phyloP scores from a whole-genome alignment of 2,797 vertebrate genomes.

The Enteromius anoplus region DNA sequence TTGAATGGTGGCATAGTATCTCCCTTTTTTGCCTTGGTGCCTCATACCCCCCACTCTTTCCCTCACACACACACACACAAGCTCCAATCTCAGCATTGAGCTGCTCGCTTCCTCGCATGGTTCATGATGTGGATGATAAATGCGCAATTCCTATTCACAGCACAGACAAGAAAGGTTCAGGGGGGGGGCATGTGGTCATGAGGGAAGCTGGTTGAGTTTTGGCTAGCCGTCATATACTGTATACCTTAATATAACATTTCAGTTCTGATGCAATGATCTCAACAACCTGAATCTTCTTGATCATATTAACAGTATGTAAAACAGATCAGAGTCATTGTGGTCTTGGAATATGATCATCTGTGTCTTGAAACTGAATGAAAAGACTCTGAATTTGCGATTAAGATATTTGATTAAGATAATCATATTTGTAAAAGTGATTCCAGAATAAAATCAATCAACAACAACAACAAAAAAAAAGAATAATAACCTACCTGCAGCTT shows the following conservation, averaged over 20 bases:
- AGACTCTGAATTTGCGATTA: not conserved
- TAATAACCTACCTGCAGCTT: not conserved
- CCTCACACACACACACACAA: slow-evolving; percentile 45
- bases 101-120: slow-evolving; percentile 50
- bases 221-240: slow-evolving; percentile 2
- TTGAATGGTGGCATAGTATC: slow-evolving; percentile 70
- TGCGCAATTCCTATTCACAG: slow-evolving; percentile 61
- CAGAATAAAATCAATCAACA: not conserved
- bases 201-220: slow-evolving; percentile 22
- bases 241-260: slow-evolving; percentile 15
- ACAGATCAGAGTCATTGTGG: not conserved
- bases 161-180: slow-evolving; percentile 56
- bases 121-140: slow-evolving; percentile 64
- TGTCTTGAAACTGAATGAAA: not conserved
- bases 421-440: not conserved
- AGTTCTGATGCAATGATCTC: not conserved
- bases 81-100: slow-evolving; percentile 58
- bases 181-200: not conserved
- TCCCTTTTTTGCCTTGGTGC: slow-evolving; percentile 55
- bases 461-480: too few species aligned
- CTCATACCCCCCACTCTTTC: slow-evolving; percentile 56
- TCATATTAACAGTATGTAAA: not conserved
- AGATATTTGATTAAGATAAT: not conserved
- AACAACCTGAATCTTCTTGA: not conserved
- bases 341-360: not conserved